Evolutionary conservation across 1,140 invertebrate species (phyloP), one percentile per base, ranked within the genome.

Genomic region (Stegodyphus mimosarum): DNA sequence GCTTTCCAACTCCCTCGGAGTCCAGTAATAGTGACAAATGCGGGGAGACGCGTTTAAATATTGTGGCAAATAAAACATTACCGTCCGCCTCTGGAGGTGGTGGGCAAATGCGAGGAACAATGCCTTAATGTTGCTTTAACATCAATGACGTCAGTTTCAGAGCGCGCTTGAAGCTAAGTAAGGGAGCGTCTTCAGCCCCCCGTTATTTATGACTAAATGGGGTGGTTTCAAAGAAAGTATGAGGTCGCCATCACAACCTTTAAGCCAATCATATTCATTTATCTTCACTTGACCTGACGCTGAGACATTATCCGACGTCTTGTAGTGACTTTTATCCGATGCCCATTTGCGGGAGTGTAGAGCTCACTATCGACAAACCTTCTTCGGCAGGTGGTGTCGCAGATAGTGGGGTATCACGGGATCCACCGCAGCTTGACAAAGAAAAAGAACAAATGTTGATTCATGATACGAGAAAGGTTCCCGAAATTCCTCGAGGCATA

Each of bases 251-350:
- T 75, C 81, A 76, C 72, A 52, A 55, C 81, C 81, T 83, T 69
- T 67, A 74, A 75, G 60, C 81, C 81, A 83, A 83, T 83, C 72
- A 75, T 83, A 83, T 83, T 83, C 81, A 83, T 83, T 83, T 83
- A 83, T 83, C 81, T 83, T 83, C 81, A 83, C 81, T 83, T 83
- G 81, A 83, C 81, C 81, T 83, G 81, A 72, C 81, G 60, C 51
- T 75, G 81, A 83, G 64, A 70, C 81, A 83, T 83, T 83, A 83
- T 60, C 53, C 70, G 55, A 51, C 33, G 69, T 17, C 71, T 75
- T 53, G 63, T 75, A 33, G 73, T 18, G 49, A 66, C 48, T 80
- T 55, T 33, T 83, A 83, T 18, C 66, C 69, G 69, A 52, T 66
- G 60, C 72, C 81, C 81, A 83, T 83, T 83, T 83, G 70, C 53